A percentile compares a stretch with the other conserved stretches of the same genome.
Conservation (phyloP, 2,888 invertebrate genomes). For the Harpalus rubripes region DNA sequence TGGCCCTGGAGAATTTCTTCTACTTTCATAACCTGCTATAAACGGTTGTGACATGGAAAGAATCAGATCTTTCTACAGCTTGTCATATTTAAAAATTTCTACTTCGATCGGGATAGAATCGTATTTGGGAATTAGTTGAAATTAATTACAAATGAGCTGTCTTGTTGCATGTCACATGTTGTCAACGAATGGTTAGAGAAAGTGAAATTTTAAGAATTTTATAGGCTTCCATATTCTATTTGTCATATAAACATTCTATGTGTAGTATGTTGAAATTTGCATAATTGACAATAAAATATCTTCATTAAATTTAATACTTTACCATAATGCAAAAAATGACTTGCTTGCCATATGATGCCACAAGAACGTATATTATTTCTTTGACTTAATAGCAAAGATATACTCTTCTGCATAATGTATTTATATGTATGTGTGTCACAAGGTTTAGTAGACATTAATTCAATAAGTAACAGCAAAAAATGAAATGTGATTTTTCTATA, state of each 20-base stretch:
- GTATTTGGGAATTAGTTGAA: constrained; percentile 47
- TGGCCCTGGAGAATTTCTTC: constrained; percentile 25
- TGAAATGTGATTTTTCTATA: too few relatives aligned
- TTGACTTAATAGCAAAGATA: neutral
- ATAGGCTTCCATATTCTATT: constrained; percentile 15
- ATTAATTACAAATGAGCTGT: constrained; percentile 55
- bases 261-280: constrained; percentile 12
- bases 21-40: constrained; percentile 45
- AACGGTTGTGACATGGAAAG: constrained; percentile 35
- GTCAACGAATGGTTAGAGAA: constrained; percentile 26
- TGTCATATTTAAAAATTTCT: constrained; percentile 43
- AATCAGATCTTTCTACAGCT: constrained; percentile 47
- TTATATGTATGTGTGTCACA: neutral
- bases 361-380: neutral
- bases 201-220: constrained; percentile 25
- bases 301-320: constrained; percentile 9
- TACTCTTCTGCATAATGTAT: neutral
- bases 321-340: neutral
- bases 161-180: constrained; percentile 38
- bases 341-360: neutral
- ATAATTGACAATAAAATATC: constrained; percentile 13
- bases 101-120: constrained; percentile 20
- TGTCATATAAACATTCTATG: constrained; percentile 12
- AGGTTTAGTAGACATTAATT: neutral
- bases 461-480: neutral